A percentile compares a stretch with the other conserved stretches of the same genome.
Evolutionary conservation across 2,797 vertebrate genomes (phyloP).

Genomic region (Fistularia commersonii): DNA sequence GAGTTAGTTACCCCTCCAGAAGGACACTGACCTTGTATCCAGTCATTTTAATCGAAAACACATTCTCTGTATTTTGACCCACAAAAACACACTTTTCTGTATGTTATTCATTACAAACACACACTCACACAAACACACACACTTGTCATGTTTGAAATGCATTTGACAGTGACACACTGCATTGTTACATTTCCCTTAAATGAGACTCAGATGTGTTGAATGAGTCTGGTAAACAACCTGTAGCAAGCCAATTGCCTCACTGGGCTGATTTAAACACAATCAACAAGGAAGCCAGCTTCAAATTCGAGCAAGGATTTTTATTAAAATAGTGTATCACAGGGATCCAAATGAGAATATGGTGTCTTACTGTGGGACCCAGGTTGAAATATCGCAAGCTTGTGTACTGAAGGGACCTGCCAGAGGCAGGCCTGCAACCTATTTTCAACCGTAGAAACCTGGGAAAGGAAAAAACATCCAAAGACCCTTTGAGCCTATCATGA

Average conservation of each 20-base stretch:
- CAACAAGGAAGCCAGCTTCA: constrained; percentile 33
- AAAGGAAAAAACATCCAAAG: constrained; percentile 16
- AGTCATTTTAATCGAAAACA: too few relatives aligned
- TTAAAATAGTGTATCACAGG: constrained; percentile 26
- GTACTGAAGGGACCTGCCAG: constrained; percentile 25
- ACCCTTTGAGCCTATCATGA: constrained; percentile 17
- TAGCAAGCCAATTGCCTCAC: constrained; percentile 41
- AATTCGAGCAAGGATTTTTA: constrained; percentile 31
- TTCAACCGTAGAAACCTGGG: constrained; percentile 16
- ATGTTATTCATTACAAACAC: constrained; percentile 66
- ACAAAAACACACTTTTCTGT: neutral
- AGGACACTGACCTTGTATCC: too few relatives aligned
- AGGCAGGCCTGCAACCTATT: constrained; percentile 42
- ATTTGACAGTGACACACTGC: constrained; percentile 61
- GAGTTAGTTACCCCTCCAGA: too few relatives aligned
- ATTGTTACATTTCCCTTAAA: constrained; percentile 62
- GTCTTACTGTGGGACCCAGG: constrained; percentile 23
- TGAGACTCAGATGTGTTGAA: constrained; percentile 67
- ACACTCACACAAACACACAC: constrained; percentile 39
- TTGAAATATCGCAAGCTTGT: constrained; percentile 20
- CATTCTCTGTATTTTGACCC: too few relatives aligned
- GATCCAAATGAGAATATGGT: constrained; percentile 27
- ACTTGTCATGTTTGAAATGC: constrained; percentile 49
- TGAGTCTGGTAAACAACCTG: constrained; percentile 60
- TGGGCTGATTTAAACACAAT: constrained; percentile 17